phyloP scores from a whole-genome alignment of 1,140 invertebrate species.

The Gonioctena quinquepunctata region DNA sequence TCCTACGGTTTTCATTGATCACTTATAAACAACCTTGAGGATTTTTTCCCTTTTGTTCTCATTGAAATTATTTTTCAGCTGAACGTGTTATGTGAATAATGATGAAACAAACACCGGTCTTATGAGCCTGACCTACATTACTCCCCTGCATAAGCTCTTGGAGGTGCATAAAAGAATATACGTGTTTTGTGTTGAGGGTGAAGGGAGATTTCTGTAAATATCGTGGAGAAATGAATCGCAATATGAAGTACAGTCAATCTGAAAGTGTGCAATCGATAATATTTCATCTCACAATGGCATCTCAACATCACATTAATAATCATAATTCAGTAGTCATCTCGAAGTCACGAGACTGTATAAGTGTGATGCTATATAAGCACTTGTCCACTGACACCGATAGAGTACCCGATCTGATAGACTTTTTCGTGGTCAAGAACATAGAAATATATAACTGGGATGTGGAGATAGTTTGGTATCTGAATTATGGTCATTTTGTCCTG shows the following conservation, averaged over 20 bases:
- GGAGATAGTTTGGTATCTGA: too few relatives aligned
- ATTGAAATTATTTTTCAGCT: background rate
- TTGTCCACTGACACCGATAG: too few relatives aligned
- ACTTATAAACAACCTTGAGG: too few relatives aligned
- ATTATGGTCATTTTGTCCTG: too few relatives aligned
- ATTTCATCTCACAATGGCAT: too few relatives aligned
- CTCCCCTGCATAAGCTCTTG: constrained; percentile 1
- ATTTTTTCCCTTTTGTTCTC: background rate
- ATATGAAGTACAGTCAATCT: background rate
- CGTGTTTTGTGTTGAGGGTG: background rate
- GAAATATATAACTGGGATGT: too few relatives aligned
- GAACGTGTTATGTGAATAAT: background rate
- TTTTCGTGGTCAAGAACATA: too few relatives aligned
- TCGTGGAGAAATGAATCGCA: background rate
- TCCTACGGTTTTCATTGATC: too few relatives aligned
- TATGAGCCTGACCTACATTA: constrained; percentile 5
- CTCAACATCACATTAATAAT: too few relatives aligned
- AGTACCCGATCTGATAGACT: too few relatives aligned
- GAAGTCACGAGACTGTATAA: too few relatives aligned
- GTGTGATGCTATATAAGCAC: too few relatives aligned
- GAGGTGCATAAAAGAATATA: constrained; percentile 3
- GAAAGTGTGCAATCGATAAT: background rate
- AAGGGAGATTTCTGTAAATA: background rate
- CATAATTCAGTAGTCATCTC: background rate
- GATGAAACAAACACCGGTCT: background rate